phyloP scores from a whole-genome alignment of 2,113 vertebrate species.

The Brevimyrus niger region DNA sequence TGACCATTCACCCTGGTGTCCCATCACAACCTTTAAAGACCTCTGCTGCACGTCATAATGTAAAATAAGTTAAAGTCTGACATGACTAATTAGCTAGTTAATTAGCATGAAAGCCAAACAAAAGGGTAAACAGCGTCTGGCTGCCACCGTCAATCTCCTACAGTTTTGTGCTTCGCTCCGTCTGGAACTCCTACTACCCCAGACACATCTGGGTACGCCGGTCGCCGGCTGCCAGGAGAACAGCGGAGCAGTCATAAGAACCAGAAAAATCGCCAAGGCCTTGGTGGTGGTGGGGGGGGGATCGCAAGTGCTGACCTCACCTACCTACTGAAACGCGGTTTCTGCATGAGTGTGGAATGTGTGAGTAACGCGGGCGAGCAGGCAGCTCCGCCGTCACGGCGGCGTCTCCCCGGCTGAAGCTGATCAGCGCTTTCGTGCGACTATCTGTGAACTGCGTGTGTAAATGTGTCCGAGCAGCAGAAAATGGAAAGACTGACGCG shows the following conservation, averaged over 20 bases:
- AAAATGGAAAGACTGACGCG: not conserved
- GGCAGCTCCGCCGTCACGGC: not conserved
- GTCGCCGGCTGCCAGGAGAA: not conserved
- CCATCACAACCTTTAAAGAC: not conserved
- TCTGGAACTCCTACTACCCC: not conserved
- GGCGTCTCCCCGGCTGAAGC: not conserved
- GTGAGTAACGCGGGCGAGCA: not conserved
- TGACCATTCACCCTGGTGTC: not conserved
- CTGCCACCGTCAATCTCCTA: not conserved
- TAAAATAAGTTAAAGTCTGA: not conserved
- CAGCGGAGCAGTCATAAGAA: not conserved
- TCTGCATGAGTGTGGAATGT: not conserved
- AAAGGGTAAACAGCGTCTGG: not conserved
- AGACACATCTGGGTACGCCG: not conserved
- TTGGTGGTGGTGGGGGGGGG: not conserved
- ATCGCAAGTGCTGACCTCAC: not conserved
- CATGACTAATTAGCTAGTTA: not conserved
- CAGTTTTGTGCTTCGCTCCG: not conserved
- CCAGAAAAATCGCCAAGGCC: not conserved
- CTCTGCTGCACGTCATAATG: not conserved
- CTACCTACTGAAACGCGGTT: not conserved
- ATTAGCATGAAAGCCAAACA: not conserved
- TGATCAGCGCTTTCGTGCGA: not conserved
- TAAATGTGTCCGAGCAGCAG: not conserved
- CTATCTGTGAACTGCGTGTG: not conserved